phyloP scores from a whole-genome alignment of 2,797 vertebrate genomes.

The Falco naumanni region DNA sequence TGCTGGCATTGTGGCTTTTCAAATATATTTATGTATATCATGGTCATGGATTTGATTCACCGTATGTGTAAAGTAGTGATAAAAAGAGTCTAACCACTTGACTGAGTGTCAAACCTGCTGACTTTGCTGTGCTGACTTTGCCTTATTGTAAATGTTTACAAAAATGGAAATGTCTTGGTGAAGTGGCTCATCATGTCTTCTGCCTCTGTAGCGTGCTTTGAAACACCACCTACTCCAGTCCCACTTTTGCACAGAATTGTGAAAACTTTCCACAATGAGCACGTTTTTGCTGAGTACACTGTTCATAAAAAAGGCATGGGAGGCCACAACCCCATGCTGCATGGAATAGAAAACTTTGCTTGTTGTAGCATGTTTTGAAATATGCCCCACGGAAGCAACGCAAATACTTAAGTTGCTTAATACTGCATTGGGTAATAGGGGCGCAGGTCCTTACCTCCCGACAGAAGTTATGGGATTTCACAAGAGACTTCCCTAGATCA shows the following conservation, averaged over 20 bases:
- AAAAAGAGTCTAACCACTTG: not conserved
- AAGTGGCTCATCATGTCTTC: not conserved
- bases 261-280: fast-evolving
- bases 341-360: not conserved
- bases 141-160: not conserved
- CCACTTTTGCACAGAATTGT: not conserved
- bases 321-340: fast-evolving
- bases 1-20: not conserved
- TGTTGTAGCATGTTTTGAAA: not conserved
- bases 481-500: not conserved
- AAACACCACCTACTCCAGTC: not conserved
- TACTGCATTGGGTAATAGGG: slow-evolving; percentile 24
- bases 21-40: not conserved
- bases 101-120: not conserved
- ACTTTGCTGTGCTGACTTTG: not conserved
- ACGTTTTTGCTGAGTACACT: not conserved
- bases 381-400: not conserved
- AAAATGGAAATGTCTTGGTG: not conserved
- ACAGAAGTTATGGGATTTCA: slow-evolving; percentile 43
- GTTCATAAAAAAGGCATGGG: not conserved
- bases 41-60: not conserved
- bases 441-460: not conserved
- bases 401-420: slow-evolving; percentile 32
- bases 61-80: not conserved
- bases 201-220: not conserved